A percentile compares a stretch with the other conserved stretches of the same genome.
phyloP scores from a whole-genome alignment of 2,888 invertebrate species.

The Onchidella celtica region DNA sequence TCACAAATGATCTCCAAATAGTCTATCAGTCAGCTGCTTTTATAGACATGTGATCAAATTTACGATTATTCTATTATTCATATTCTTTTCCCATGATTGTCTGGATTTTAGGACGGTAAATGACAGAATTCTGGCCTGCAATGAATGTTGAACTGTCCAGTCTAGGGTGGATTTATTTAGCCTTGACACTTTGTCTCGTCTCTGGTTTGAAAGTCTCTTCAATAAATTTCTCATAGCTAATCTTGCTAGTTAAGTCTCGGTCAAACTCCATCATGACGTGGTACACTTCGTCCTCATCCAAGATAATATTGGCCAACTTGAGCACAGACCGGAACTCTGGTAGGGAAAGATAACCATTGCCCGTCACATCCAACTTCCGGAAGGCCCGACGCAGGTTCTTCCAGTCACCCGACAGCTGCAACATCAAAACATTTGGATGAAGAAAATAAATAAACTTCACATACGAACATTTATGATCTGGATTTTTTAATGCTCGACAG shows the following conservation, averaged over 20 bases:
- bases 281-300: slow-evolving; percentile 79
- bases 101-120: too few relatives aligned
- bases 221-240: slow-evolving; percentile 76
- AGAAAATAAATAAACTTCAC: background rate
- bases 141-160: too few relatives aligned
- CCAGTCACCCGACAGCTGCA: slow-evolving; percentile 78
- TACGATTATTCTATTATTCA: too few relatives aligned
- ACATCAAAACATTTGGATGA: background rate
- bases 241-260: slow-evolving; percentile 76
- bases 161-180: slow-evolving; percentile 17
- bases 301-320: slow-evolving; percentile 76
- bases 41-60: too few relatives aligned
- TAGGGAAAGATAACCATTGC: slow-evolving; percentile 73
- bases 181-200: slow-evolving; percentile 64
- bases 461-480: too few relatives aligned
- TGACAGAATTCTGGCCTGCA: too few relatives aligned
- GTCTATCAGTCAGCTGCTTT: too few relatives aligned
- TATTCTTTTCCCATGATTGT: too few relatives aligned
- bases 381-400: slow-evolving; percentile 77
- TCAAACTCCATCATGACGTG: slow-evolving; percentile 77
- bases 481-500: too few relatives aligned
- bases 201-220: slow-evolving; percentile 74
- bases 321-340: slow-evolving; percentile 78
- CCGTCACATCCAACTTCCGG: slow-evolving; percentile 74
- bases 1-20: too few relatives aligned